Evolutionary conservation across 2,113 vertebrate genomes (phyloP).

Genomic region (Myrmophylax atrothorax): DNA sequence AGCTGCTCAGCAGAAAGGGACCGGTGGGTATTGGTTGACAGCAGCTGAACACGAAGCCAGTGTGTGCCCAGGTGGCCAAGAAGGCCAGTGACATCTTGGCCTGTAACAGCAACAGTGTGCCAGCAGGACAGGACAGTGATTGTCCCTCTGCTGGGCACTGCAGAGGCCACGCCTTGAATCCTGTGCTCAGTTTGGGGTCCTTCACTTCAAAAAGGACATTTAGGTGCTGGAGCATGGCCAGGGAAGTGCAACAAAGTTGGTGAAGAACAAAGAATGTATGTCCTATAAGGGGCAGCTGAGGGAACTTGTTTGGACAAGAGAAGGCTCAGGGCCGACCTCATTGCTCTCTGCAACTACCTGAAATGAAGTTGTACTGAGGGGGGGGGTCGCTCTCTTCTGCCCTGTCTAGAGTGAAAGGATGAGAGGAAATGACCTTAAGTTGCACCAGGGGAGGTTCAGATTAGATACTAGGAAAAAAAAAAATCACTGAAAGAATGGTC

Average conservation of each 20-base stretch:
- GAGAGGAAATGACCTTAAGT: background rate
- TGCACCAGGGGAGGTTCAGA: background rate
- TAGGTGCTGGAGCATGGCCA: background rate
- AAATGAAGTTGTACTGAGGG: background rate
- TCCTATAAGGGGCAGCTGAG: background rate
- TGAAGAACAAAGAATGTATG: background rate
- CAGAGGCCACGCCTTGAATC: background rate
- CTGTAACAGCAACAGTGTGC: background rate
- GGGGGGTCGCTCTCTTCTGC: background rate
- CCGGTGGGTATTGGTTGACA: background rate
- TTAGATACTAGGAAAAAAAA: background rate
- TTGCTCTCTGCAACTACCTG: background rate
- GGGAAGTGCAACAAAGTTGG: background rate
- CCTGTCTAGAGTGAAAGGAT: background rate
- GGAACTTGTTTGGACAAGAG: fast-evolving
- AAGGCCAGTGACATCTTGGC: background rate
- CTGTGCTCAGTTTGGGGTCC: background rate
- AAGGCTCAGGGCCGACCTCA: background rate
- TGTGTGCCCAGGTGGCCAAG: background rate
- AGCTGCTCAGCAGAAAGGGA: background rate
- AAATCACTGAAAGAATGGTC: background rate
- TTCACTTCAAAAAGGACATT: fast-evolving
- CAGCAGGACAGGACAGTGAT: background rate
- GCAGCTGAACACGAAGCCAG: background rate
- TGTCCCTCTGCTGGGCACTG: background rate